Evolutionary conservation across 1,140 invertebrate species (phyloP), one percentile per base, ranked within the genome.

Genomic region (Heterodera carotae): DNA sequence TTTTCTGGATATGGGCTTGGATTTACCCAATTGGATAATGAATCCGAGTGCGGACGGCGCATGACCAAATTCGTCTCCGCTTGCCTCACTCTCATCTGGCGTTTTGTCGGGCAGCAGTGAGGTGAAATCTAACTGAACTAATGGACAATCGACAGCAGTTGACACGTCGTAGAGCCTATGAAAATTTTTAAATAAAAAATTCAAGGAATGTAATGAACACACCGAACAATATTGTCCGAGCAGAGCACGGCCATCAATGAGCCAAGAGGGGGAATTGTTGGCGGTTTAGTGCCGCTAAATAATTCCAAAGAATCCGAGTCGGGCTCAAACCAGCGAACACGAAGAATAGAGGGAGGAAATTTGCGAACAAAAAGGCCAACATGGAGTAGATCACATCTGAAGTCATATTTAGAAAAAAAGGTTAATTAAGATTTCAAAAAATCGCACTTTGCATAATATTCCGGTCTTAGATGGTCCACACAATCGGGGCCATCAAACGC

Each of bases 401-500:
- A 33, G 5, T 25, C 10, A 62, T n/a, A 10, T 22, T 72, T 56
- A 3, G 6, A 25, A 56, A 31, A 2, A 31, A 25, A 39, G 4
- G 12, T 59, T 33, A 25, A 69, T 4, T 1, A 34, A 72, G 18
- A 70, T 53, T 48, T 56, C 36, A 43, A 0, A 43, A 43, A 43
- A 43, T 29, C 6, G 5, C 7, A 74, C 72, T 64, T 74, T 59
- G 72, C 72, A 74, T 59, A 74, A 74, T 74, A 74, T 31, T 74
- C 72, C 22, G 56, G 59, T 62, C 64, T 29, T 8, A 74, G 27
- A 62, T 74, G 72, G 25, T 56, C 72, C 27, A 74, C 27, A 27
- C 56, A 59, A 25, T 59, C 36, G 7, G 59, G 56, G 10, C 48
- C 48, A 31, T 74, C 72, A 33, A 74, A 74, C 8, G 72, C 33